Base-by-base conservation (phyloP, 2,113 vertebrate genomes). In the Platysternon megacephalum region DNA sequence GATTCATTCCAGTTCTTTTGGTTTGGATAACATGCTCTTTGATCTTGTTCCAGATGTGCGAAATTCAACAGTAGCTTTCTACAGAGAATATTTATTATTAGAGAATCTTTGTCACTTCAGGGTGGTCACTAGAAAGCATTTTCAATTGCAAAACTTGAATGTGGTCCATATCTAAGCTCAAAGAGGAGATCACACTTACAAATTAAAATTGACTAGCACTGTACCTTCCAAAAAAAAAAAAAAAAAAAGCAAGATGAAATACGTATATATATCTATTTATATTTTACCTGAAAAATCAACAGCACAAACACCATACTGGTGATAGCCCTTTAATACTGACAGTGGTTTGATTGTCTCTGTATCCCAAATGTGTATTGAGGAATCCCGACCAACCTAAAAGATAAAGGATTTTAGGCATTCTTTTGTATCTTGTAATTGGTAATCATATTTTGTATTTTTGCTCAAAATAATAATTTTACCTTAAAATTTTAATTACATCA, bases 281-380 rank as follows among this genome's bases (percentile, higher is more conserved):
- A 87, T 85, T 97, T 98, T 98, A 99, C 99, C 99, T 98, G 99
- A 99, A 97, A 99, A 99, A 97, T 99, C 99, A 95, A 99, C 98
- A 89, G 99, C 98, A 91, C 99, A 99, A 85, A 99, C 98, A 94
- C 99, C 99, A 39, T 98, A 99, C 49, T 99, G 99, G 97, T 99
- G 99, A 97, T 98, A 99, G 97, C 99, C 99, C 97, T 99, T 99
- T 98, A 99, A 98, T 88, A 99, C 98, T 1, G 99, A 99, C 91
- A 99, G 97, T 76, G 99, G 99, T 96, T 99, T 99, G 97, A 99
- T 97, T 39, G 98, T 99, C 98, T 99, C 99, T 84, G 99, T 99
- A 97, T 99, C 99, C 99, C 99, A 99, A 95, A 99, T 97, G 90
- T 99, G 99, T 96, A 99, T 97, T 84, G 99, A 98, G 61, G 99